Conservation (phyloP, 2,113 vertebrate genomes). For the Anser cygnoides region DNA sequence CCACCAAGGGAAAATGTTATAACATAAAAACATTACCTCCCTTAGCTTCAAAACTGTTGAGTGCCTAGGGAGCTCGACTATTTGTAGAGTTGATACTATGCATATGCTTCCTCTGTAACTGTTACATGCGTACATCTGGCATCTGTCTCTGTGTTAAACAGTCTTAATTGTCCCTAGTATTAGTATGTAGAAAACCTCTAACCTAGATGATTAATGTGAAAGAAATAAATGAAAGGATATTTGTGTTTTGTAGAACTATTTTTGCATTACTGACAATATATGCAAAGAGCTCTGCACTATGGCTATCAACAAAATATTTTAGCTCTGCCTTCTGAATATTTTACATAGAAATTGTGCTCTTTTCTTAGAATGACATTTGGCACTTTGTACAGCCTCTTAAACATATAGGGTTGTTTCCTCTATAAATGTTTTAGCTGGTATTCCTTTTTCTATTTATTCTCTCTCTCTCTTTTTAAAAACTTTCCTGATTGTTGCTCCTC, state of each 20-base stretch:
- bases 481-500: constrained; percentile 20
- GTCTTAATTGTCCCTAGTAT: constrained; percentile 53
- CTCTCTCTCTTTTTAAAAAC: not conserved
- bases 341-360: not conserved
- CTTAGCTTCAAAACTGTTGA: constrained; percentile 65
- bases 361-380: not conserved
- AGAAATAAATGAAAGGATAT: not conserved
- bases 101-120: constrained; percentile 65
- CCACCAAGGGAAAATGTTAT: constrained; percentile 71
- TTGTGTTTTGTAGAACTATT: not conserved
- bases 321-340: constrained; percentile 39
- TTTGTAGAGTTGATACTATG: constrained; percentile 67
- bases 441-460: constrained; percentile 17
- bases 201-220: constrained; percentile 3
- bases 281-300: not conserved
- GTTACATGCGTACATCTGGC: constrained; percentile 48
- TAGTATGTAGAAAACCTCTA: constrained; percentile 22
- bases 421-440: constrained; percentile 43
- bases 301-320: constrained; percentile 18
- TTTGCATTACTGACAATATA: not conserved
- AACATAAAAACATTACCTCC: constrained; percentile 74
- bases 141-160: constrained; percentile 63
- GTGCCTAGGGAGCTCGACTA: constrained; percentile 50
- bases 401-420: constrained; percentile 18
- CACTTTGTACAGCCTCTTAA: constrained; percentile 24